phyloP scores from a whole-genome alignment of 2,888 invertebrate species.

The Diloba caeruleocephala region DNA sequence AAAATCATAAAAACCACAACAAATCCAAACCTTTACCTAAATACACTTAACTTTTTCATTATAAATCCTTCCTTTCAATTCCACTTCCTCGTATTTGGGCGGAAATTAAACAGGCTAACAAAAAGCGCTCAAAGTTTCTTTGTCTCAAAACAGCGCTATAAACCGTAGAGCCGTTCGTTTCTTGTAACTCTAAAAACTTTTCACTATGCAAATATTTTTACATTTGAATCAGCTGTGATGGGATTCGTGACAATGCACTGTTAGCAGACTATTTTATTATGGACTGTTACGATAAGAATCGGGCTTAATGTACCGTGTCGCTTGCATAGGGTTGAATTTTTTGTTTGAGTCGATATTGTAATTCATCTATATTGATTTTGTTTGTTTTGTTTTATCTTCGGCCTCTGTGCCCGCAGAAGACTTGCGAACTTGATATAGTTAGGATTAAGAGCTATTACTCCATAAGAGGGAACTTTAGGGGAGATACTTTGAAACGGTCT shows the following conservation, averaged over 20 bases:
- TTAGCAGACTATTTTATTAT: slow-evolving; percentile 69
- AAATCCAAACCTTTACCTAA: slow-evolving; percentile 45
- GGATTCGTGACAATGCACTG: slow-evolving; percentile 71
- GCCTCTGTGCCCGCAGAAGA: no score
- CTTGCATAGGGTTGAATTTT: slow-evolving; percentile 28
- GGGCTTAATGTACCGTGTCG: slow-evolving; percentile 41
- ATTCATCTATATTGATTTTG: neutral
- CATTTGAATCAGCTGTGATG: slow-evolving; percentile 62
- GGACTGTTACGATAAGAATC: slow-evolving; percentile 61
- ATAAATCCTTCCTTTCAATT: slow-evolving; percentile 50
- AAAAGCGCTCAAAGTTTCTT: slow-evolving; percentile 48
- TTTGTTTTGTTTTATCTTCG: neutral
- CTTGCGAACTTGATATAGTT: no score
- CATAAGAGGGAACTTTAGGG: no score
- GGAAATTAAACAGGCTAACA: slow-evolving; percentile 52
- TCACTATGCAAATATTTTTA: slow-evolving; percentile 65
- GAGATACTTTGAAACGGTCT: no score
- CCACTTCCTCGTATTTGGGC: slow-evolving; percentile 45
- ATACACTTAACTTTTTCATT: slow-evolving; percentile 55
- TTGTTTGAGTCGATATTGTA: neutral
- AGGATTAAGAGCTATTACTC: no score
- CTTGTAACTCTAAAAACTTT: slow-evolving; percentile 53
- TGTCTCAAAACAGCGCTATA: slow-evolving; percentile 47
- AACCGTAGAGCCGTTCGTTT: slow-evolving; percentile 25
- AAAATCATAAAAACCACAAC: slow-evolving; percentile 29